phyloP scores from a whole-genome alignment of 1,140 invertebrate genomes.

The Aleiodes sp. region DNA sequence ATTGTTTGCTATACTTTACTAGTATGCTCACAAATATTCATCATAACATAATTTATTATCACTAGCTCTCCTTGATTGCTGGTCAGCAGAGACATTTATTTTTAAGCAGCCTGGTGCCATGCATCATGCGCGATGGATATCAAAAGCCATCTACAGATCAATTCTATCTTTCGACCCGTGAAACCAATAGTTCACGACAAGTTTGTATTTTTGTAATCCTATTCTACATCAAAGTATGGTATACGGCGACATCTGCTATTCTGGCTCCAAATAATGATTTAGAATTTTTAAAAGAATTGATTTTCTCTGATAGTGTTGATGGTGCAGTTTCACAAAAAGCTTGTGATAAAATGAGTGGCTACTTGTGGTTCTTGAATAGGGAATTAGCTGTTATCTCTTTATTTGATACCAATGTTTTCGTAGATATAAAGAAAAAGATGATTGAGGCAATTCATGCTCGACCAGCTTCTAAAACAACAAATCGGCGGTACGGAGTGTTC shows the following conservation, averaged over 20 bases:
- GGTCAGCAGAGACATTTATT: not conserved
- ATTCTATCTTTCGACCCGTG: slow-evolving; percentile 36
- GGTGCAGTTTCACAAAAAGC: slow-evolving; percentile 29
- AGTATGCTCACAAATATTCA: no score
- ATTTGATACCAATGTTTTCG: slow-evolving; percentile 32
- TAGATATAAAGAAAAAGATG: slow-evolving; percentile 32
- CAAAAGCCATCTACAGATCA: slow-evolving; percentile 38
- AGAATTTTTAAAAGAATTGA: slow-evolving; percentile 21
- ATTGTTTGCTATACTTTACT: no score
- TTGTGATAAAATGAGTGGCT: slow-evolving; percentile 35
- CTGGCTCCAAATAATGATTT: slow-evolving; percentile 38
- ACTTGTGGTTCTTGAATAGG: slow-evolving; percentile 42
- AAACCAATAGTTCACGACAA: slow-evolving; percentile 38
- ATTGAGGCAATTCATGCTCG: slow-evolving; percentile 14
- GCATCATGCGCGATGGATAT: slow-evolving; percentile 42
- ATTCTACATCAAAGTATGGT: slow-evolving; percentile 46
- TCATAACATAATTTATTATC: not conserved
- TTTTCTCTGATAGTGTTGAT: slow-evolving; percentile 36
- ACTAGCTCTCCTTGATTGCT: slow-evolving; percentile 32
- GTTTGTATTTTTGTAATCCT: slow-evolving; percentile 45
- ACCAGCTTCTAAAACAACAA: not conserved
- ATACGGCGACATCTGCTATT: slow-evolving; percentile 31
- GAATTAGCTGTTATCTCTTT: slow-evolving; percentile 35
- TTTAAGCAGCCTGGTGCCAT: slow-evolving; percentile 34
- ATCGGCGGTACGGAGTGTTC: not conserved